A percentile compares a stretch with the other conserved stretches of the same genome.
phyloP scores from a whole-genome alignment of 2,113 vertebrate genomes.

The Chaetops frenatus region DNA sequence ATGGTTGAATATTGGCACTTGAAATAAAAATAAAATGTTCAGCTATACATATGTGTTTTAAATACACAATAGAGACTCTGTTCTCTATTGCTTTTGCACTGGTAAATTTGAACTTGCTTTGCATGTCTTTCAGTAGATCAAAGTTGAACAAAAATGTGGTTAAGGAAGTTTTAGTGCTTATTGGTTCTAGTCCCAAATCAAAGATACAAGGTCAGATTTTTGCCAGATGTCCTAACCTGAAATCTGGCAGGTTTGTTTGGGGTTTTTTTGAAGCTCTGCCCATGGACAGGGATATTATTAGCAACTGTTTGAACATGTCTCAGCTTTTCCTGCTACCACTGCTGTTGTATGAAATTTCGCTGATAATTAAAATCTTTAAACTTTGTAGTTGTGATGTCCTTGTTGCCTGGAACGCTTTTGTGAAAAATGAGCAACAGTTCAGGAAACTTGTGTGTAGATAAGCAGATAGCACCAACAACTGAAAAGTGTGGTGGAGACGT shows the following conservation, averaged over 20 bases:
- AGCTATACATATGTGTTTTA: conserved; percentile 32
- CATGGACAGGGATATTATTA: background rate
- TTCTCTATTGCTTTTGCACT: background rate
- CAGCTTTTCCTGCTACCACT: background rate
- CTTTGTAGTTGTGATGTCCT: background rate
- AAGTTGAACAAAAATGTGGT: background rate
- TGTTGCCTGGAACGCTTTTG: background rate
- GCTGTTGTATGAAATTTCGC: background rate
- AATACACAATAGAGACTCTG: background rate
- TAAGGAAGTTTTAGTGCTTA: background rate
- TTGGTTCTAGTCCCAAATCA: background rate
- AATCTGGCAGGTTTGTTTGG: background rate
- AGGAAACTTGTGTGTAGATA: background rate
- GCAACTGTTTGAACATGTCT: background rate
- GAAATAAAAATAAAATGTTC: conserved; percentile 65
- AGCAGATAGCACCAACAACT: background rate
- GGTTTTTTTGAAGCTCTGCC: background rate
- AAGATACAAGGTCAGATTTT: background rate
- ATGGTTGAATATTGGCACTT: conserved; percentile 48
- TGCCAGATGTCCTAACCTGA: background rate
- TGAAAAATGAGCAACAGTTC: background rate
- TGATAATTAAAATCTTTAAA: background rate
- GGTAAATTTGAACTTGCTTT: conserved; percentile 5
- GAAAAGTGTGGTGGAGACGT: background rate
- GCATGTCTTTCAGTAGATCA: background rate